Conservation (phyloP, 1,140 invertebrate genomes). For the Glossosoma conforme region DNA sequence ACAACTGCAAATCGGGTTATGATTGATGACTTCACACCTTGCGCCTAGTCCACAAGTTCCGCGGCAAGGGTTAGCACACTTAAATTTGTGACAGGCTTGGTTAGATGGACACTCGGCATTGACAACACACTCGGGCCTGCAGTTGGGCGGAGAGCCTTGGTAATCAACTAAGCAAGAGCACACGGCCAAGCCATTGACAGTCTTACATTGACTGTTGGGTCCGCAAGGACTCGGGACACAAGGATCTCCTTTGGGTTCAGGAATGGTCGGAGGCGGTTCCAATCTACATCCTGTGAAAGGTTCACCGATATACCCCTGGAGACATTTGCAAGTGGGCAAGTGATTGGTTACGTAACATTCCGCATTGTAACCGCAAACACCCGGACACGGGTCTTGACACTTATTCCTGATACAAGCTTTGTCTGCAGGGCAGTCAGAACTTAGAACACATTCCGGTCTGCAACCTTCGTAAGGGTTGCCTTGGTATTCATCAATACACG, state of each 20-base stretch:
- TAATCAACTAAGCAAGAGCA: slow-evolving; percentile 61
- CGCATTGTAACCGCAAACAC: slow-evolving; percentile 70
- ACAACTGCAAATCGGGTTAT: slow-evolving; percentile 63
- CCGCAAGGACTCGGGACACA: slow-evolving; percentile 63
- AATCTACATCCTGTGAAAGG: slow-evolving; percentile 54
- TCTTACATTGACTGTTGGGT: slow-evolving; percentile 59
- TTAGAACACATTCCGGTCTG: slow-evolving; percentile 70
- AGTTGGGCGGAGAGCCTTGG: slow-evolving; percentile 54
- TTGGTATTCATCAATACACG: slow-evolving; percentile 64
- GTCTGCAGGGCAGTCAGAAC: slow-evolving; percentile 69
- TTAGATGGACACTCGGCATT: slow-evolving; percentile 58
- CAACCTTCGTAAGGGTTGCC: slow-evolving; percentile 68
- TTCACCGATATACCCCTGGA: slow-evolving; percentile 70
- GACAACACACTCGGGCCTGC: slow-evolving; percentile 57
- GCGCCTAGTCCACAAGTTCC: slow-evolving; percentile 58
- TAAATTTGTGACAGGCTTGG: slow-evolving; percentile 57
- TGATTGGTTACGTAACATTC: slow-evolving; percentile 73
- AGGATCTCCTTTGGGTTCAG: slow-evolving; percentile 39
- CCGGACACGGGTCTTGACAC: slow-evolving; percentile 71
- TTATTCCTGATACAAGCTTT: slow-evolving; percentile 70
- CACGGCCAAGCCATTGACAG: slow-evolving; percentile 50
- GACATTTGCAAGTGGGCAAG: slow-evolving; percentile 69
- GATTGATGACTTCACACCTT: slow-evolving; percentile 60
- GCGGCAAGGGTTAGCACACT: slow-evolving; percentile 59
- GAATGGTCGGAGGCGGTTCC: slow-evolving; percentile 15